phyloP scores from a whole-genome alignment of 2,888 invertebrate species.

The Baccha elongata region DNA sequence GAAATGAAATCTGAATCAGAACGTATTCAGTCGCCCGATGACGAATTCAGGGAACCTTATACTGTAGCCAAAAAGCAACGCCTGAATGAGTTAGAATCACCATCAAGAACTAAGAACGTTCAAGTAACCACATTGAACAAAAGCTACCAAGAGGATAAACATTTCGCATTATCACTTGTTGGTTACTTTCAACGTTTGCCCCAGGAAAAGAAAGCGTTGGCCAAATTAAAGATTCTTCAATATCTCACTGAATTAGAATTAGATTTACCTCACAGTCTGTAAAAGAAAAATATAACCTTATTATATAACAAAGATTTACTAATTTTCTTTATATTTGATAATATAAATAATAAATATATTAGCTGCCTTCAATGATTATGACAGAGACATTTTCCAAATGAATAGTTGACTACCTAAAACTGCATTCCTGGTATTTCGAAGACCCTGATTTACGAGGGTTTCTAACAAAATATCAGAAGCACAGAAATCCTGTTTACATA shows the following conservation, averaged over 20 bases:
- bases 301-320: too few relatives aligned
- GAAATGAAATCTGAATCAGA: neutral
- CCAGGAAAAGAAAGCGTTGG: constrained; percentile 71
- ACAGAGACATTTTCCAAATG: too few relatives aligned
- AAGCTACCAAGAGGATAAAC: constrained; percentile 75
- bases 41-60: neutral
- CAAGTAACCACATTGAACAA: neutral
- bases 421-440: too few relatives aligned
- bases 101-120: neutral
- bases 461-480: too few relatives aligned
- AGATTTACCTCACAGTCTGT: constrained; percentile 24
- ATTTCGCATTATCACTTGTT: constrained; percentile 76
- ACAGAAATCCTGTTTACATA: too few relatives aligned
- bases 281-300: neutral
- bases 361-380: too few relatives aligned
- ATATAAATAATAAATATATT: too few relatives aligned
- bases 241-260: constrained; percentile 76
- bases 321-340: too few relatives aligned
- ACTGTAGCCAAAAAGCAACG: constrained; percentile 1
- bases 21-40: neutral
- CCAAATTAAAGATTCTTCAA: constrained; percentile 76
- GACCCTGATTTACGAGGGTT: too few relatives aligned
- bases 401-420: too few relatives aligned
- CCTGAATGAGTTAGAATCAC: neutral
- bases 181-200: constrained; percentile 75